phyloP scores from a whole-genome alignment of 1,140 invertebrate species.

The Pemphigus obesinymphae region DNA sequence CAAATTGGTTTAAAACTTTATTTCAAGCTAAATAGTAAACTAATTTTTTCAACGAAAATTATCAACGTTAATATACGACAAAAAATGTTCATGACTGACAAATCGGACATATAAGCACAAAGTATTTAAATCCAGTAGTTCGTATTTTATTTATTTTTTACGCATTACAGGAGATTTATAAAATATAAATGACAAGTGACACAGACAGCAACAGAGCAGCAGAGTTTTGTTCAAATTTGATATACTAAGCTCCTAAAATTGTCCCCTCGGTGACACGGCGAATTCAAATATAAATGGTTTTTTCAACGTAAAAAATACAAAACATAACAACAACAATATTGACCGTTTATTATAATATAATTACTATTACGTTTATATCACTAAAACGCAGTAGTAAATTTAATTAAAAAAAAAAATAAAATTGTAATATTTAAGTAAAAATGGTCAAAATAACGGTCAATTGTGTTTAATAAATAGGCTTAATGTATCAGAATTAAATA shows the following conservation, averaged over 20 bases:
- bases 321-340: background rate
- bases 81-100: background rate
- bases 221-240: background rate
- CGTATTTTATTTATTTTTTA: background rate
- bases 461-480: background rate
- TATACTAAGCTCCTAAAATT: background rate
- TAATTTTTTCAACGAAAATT: no score
- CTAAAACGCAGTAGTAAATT: no score
- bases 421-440: background rate
- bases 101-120: background rate
- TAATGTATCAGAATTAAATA: background rate
- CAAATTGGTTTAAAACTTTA: no score
- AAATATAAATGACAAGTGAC: slow-evolving; percentile 1
- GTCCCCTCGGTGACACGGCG: background rate
- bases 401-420: background rate
- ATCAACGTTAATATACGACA: no score
- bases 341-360: background rate
- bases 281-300: background rate
- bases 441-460: background rate
- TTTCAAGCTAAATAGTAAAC: no score
- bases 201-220: background rate
- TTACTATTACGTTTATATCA: background rate
- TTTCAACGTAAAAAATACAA: background rate
- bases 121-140: background rate
- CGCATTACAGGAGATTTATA: background rate